These are phyloP conservation scores for Melanotaenia maccullochi DNA, from an alignment of 2,797 vertebrate genomes.

Conservation along the genomic window DNA sequence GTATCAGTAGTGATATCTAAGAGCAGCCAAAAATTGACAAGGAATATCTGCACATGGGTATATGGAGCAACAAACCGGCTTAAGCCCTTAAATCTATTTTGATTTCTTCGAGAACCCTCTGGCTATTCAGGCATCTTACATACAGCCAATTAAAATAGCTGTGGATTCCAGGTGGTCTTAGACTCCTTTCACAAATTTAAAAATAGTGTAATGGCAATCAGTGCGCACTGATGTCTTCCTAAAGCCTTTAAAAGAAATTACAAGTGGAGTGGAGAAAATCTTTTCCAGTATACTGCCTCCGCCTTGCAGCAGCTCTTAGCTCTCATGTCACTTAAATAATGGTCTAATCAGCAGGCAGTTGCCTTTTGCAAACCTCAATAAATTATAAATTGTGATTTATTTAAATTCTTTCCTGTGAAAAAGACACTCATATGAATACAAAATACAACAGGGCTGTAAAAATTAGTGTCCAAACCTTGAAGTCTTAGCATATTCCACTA, in stretches of 20 bases:
- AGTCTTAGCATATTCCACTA: not conserved
- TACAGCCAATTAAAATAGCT: not conserved
- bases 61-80: too few relatives aligned
- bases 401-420: not conserved
- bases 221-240: not conserved
- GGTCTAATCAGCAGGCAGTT: not conserved
- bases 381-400: not conserved
- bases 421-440: not conserved
- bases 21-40: not conserved
- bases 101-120: too few relatives aligned
- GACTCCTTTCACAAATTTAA: not conserved
- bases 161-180: not conserved
- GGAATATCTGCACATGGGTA: not conserved
- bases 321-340: not conserved
- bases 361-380: not conserved
- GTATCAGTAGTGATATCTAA: not conserved
- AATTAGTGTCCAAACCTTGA: not conserved
- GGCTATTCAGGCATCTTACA: too few relatives aligned
- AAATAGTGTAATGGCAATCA: not conserved
- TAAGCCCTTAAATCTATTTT: too few relatives aligned
- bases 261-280: not conserved
- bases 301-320: not conserved
- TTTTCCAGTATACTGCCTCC: not conserved
- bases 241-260: not conserved
- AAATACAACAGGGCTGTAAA: not conserved